Base-by-base conservation (phyloP, 1,140 invertebrate species). In the Semibalanus balanoides region DNA sequence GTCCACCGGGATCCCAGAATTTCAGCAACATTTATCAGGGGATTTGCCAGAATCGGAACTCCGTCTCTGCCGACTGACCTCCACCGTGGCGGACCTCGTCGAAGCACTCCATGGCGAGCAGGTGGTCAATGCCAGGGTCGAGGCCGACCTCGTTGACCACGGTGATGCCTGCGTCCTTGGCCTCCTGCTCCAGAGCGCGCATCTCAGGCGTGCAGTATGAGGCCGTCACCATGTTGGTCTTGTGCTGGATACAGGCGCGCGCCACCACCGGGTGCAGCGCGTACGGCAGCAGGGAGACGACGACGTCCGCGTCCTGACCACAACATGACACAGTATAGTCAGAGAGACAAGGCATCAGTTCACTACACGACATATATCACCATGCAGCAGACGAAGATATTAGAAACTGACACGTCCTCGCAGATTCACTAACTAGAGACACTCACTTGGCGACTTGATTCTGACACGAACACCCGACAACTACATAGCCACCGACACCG, bases 91-190 rank as follows among this genome's bases (percentile, higher is more conserved):
- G 64, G 83, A 89, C 89, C 80, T 97, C 91, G 82, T 99, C 95
- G 79, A 99, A 97, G 83, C 94, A 97, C 83, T 99, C 95, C 84
- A 99, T 89, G 0, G 98, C 98, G 74, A 99, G 83, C 73, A 99
- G 87, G 84, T 99, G 98, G 84, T 99, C 98, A 79, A 99, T 93
- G 3, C 97, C 97, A 0, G 98, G 98, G 84, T 99, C 98, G 11
- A 99, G 84, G 9, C 98, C 98, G 0, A 98, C 90, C 86, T 99
- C 97, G 82, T 90, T 98, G 89, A 99, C 85, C 73, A 98, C 88
- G 0, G 95, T 97, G 0, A 99, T 86, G 0, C 92, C 94, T 22
- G 93, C 92, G 73, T 92, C 88, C 74, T 88, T 86, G 0, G 95
- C 95, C 77, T 87, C 87, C 25, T 93, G 83, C 80, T 98, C 90